Evolutionary conservation across 2,888 invertebrate genomes (phyloP).

Genomic region (Orgyia antiqua): DNA sequence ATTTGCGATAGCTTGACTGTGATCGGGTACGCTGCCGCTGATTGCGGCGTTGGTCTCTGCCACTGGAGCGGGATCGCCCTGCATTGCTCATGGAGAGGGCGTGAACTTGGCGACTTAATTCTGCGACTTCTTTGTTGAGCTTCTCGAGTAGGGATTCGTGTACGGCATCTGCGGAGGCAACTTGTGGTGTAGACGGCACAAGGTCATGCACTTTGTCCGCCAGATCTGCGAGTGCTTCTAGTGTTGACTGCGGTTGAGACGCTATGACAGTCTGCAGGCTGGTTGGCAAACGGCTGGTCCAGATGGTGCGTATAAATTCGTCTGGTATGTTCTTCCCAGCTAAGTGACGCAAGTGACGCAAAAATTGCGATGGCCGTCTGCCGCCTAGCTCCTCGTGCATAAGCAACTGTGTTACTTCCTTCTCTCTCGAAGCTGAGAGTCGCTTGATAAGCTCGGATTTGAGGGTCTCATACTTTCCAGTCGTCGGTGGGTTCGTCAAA

Average conservation of each 20-base stretch:
- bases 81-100: background rate
- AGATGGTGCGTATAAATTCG: slow-evolving; percentile 1
- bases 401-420: slow-evolving; percentile 16
- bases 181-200: background rate
- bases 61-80: background rate
- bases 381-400: slow-evolving; percentile 19
- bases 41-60: background rate
- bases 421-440: slow-evolving; percentile 15
- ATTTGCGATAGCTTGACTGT: background rate
- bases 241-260: background rate
- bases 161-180: background rate
- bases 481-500: slow-evolving; percentile 13
- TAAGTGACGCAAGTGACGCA: slow-evolving; percentile 8
- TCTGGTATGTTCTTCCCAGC: background rate
- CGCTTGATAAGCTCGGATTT: slow-evolving; percentile 11
- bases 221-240: background rate
- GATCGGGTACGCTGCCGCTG: background rate
- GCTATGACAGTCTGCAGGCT: background rate
- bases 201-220: background rate
- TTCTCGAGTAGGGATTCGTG: background rate
- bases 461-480: slow-evolving; percentile 7
- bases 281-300: background rate
- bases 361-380: slow-evolving; percentile 15
- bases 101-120: background rate
- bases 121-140: background rate